These are phyloP conservation scores for Tromatobia lineatoria DNA, from an alignment of 2,888 invertebrate species.

Conservation along the genomic window DNA sequence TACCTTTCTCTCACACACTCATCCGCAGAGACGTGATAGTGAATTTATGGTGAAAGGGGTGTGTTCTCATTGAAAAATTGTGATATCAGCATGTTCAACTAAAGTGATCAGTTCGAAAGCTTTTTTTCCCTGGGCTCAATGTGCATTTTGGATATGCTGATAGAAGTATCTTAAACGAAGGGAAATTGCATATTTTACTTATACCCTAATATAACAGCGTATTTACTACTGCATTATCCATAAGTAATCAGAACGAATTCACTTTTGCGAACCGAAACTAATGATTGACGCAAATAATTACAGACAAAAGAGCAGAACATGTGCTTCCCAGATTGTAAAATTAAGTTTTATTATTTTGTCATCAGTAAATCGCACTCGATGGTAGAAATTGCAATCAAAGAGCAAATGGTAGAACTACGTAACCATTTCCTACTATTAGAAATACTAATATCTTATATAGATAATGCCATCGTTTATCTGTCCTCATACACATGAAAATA, in stretches of 20 bases:
- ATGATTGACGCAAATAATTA: slow-evolving; percentile 11
- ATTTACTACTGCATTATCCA: slow-evolving; percentile 28
- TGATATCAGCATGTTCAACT: slow-evolving; percentile 49
- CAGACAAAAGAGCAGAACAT: slow-evolving; percentile 28
- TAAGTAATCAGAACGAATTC: slow-evolving; percentile 52
- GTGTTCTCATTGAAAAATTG: slow-evolving; percentile 73
- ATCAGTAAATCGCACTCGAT: slow-evolving; percentile 31
- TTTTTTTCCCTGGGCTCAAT: slow-evolving; percentile 46
- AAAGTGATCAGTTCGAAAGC: slow-evolving; percentile 41
- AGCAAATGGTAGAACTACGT: slow-evolving; percentile 26
- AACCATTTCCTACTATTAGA: slow-evolving; percentile 50
- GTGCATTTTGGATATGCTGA: slow-evolving; percentile 59
- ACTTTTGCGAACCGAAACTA: slow-evolving; percentile 39
- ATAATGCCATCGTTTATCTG: slow-evolving; percentile 44
- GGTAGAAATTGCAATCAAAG: slow-evolving; percentile 8
- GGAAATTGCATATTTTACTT: slow-evolving; percentile 56
- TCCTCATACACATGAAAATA: slow-evolving; percentile 47
- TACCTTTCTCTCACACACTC: slow-evolving; percentile 83
- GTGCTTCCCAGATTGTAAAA: slow-evolving; percentile 51
- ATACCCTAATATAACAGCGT: slow-evolving; percentile 46
- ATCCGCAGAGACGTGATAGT: slow-evolving; percentile 83
- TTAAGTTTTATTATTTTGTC: slow-evolving; percentile 56
- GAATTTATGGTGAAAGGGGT: slow-evolving; percentile 83
- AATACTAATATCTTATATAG: slow-evolving; percentile 23
- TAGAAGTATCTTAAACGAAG: slow-evolving; percentile 15